Base-by-base conservation (phyloP, 2,888 invertebrate species). In the Agrotis ipsilon region DNA sequence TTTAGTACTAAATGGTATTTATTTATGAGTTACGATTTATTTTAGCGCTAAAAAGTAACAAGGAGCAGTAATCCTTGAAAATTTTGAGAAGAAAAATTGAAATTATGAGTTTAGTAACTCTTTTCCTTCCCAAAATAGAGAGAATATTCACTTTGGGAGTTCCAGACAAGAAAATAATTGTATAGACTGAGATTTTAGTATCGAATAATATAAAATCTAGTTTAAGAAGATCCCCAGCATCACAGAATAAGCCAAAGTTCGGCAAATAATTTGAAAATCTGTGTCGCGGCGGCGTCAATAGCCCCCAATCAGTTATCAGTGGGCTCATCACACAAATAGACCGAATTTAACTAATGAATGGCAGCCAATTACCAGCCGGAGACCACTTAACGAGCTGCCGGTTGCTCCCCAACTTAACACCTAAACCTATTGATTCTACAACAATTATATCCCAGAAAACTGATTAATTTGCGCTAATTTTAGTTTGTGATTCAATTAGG, bases 341-440 rank as follows among this genome's bases (percentile, higher is more conserved):
- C 43, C 39, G 45, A 84, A 84, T 57, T 74, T 72, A 52, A 45
- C 39, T 61, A 82, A 84, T 82, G 67, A 78, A 71, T 67, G 69
- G 75, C 68, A 52, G 61, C 55, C 70, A 74, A 72, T 82, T 64
- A 68, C 39, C 43, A 68, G 68, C 19, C 49, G 7, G 46, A 19
- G 59, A 57, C 32, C 64, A 68, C 57, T 52, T 68, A 55, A 59
- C 72, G 54, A 78, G 5, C 54, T 24, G 55, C 13, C 60, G 63
- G 82, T 32, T 54, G 58, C 67, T 32, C 24, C 21, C 39, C 48
- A 14, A 49, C 49, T 81, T 46, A 48, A 57, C 63, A 9, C 32
- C 39, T 19, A 14, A 21, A 39, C 52, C 43, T 16, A 52, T 68
- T 58, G 54, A 54, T 19, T 54, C 52, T 24, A 19, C 13, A 43